Evolutionary conservation across 2,888 invertebrate genomes (phyloP).

Genomic region (Drosophila helvetica): DNA sequence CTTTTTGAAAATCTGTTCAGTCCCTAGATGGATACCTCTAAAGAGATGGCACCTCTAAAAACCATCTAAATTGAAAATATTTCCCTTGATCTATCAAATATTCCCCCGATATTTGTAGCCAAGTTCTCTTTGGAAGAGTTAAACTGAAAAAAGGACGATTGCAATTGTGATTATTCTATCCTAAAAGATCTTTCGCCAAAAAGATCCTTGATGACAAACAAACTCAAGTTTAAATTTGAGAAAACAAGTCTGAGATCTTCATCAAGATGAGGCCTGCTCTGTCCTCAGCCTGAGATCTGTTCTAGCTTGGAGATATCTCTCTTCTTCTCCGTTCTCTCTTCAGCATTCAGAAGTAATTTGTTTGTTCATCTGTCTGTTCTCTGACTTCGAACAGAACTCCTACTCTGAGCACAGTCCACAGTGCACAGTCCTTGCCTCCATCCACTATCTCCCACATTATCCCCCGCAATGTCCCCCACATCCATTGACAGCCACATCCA

Average conservation of each 20-base stretch:
- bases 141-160: background rate
- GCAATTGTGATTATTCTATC: no score
- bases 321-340: conserved; percentile 2
- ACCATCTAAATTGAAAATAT: no score
- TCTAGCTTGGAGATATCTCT: background rate
- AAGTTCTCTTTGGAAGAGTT: background rate
- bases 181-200: no score
- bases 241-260: background rate
- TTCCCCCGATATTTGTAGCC: no score
- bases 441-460: conserved; percentile 7
- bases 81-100: background rate
- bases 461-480: conserved; percentile 24
- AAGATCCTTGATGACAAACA: background rate
- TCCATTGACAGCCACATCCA: conserved; percentile 9
- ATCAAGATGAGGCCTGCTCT: background rate
- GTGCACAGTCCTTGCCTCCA: conserved; percentile 1
- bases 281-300: background rate
- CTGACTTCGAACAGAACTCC: conserved; percentile 2
- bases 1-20: background rate
- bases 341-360: conserved; percentile 34
- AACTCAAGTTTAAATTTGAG: background rate
- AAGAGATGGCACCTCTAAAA: no score
- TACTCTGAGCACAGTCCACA: background rate
- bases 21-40: background rate
- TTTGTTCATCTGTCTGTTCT: conserved; percentile 32